Percentiles rank a stretch among this genome's conserved stretches.
These are phyloP conservation scores for Bambusicola thoracicus DNA, from an alignment of 2,113 vertebrate genomes.

Conservation along the genomic window DNA sequence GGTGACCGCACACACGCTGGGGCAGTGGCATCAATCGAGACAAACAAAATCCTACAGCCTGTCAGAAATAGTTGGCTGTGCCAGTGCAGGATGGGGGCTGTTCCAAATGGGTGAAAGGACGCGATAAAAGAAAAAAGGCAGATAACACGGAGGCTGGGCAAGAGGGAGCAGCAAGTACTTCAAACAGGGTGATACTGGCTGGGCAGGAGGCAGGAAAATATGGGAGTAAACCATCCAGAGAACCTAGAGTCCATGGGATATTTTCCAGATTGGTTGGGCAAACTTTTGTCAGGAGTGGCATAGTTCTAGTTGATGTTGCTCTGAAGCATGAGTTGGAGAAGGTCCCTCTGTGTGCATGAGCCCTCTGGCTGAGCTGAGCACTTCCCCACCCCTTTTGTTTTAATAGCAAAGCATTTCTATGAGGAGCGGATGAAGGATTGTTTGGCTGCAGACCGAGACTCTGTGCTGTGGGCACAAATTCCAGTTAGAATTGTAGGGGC, in stretches of 20 bases:
- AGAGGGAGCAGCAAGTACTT: not conserved
- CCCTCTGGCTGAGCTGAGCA: not conserved
- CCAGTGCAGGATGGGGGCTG: not conserved
- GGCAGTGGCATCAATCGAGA: not conserved
- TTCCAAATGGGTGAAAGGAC: not conserved
- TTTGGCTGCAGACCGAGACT: not conserved
- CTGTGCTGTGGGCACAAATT: fast-evolving
- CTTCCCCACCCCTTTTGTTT: not conserved
- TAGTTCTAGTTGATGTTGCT: not conserved
- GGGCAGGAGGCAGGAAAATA: not conserved
- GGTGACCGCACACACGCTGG: not conserved
- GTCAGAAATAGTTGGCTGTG: not conserved
- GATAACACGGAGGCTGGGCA: not conserved
- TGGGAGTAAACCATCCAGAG: not conserved
- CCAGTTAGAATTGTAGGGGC: not conserved
- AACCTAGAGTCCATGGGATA: not conserved
- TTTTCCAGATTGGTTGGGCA: not conserved
- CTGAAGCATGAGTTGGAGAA: not conserved
- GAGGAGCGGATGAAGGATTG: not conserved
- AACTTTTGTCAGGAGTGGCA: not conserved
- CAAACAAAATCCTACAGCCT: not conserved
- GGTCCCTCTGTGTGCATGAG: not conserved
- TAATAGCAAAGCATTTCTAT: not conserved
- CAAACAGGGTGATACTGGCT: not conserved
- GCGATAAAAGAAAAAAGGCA: not conserved